Base-by-base conservation (phyloP, 2,797 vertebrate genomes). In the Anguilla marmorata region DNA sequence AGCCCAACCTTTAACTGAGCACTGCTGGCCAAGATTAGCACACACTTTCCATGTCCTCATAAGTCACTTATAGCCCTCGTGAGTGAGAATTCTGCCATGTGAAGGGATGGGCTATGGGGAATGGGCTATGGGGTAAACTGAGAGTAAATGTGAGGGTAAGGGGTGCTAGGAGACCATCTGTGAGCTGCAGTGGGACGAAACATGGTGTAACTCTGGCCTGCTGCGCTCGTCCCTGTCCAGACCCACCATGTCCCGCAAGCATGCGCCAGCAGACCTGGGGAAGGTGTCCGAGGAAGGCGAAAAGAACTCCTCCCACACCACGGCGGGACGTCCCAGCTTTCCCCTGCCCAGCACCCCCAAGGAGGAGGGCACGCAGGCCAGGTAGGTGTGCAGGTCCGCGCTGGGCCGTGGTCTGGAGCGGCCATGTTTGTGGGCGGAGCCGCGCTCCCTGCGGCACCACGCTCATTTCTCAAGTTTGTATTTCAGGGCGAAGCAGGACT, bases 281-380 rank as follows among this genome's bases (percentile, higher is more conserved):
- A 98, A 97, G 91, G 93, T 97, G 87, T 95, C 93, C 0, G 98
- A 99, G 74, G 98, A 99, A 63, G 94, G 94, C 0, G 98, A 99
- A 87, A 97, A 96, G 89, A 94, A 91, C 21, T 24, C 8, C 0
- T 1, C 74, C 3, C 63, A 89, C 0, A 86, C 90, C 11, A 88
- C 90, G 0, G 86, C 90, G 0, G 86, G 91, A 1, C 94, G 95
- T 48, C 93, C 93, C 0, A 90, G 94, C 0, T 94, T 93, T 3
- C 93, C 91, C 0, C 94, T 91, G 33, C 95, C 94, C 8, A 41
- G 92, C 89, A 88, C 86, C 48, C 41, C 90, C 66, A 94, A 94
- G 89, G 97, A 97, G 0, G 96, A 97, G 1, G 86, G 82, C 1
- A 11, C 93, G 0, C 90, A 91, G 21, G 91, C 91, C 90, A 94